Evolutionary conservation across 2,113 vertebrate species (phyloP), one percentile per base, ranked within the genome.

Genomic region (Cyprinus carpio): DNA sequence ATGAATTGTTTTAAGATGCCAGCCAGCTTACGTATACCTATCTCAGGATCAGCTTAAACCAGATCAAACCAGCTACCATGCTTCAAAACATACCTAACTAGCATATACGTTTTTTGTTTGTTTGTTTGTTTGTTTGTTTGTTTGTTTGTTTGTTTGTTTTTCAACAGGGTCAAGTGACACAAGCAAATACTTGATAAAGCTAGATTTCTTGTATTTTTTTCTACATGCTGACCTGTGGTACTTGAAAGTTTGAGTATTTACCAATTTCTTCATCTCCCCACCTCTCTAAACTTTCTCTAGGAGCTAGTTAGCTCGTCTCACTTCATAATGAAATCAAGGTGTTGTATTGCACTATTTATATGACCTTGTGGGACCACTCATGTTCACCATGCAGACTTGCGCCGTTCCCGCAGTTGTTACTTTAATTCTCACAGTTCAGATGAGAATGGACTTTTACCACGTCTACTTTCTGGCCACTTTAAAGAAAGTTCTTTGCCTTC

Each of bases 271-370:
- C 51, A 58, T 58, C 18, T 58, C 29, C 51, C 10, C 2, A 49
- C 2, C 23, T 27, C 34, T 25, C 4, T 54, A 51, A 34, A 23
- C 29, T 37, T 78, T 34, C 29, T n/a, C 20, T n/a, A 78, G 40
- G 40, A 60, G 76, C 54, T 67, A 67, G 60, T 46, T 49, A 81
- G 18, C 37, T 67, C 43, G 40, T 12, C 79, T 82, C 64, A 54
- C 43, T 51, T 71, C 46, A 15, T 54, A 51, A 69, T 82, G 6
- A 54, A 34, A 4, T 69, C 25, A 54, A 51, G 37, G 62, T 82
- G 79, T 49, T 65, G 16, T 49, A 79, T 79, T 81, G 60, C 60
- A 46, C 43, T 29, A 40, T 46, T 81, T 40, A 49, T 64, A 43
- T 37, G 23, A 82, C 6, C 4, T 67, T 69, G 18, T 31, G 64